These are phyloP conservation scores for Gulo gulo DNA, from an alignment of 2,113 vertebrate species.

Conservation along the genomic window DNA sequence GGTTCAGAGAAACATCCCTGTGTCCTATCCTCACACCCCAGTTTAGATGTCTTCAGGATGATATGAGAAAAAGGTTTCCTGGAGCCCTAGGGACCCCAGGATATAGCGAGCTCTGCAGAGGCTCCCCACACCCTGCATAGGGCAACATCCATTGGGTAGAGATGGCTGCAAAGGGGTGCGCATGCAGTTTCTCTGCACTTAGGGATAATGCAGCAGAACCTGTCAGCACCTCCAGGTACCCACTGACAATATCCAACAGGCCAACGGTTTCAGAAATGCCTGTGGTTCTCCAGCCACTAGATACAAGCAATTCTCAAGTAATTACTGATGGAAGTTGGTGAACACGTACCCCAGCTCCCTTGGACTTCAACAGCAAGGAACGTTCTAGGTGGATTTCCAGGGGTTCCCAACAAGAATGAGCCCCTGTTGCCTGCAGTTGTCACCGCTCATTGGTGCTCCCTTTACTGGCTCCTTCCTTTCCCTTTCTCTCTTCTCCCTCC, in stretches of 20 bases:
- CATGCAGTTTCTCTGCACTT: accelerated
- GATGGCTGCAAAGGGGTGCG: neutral
- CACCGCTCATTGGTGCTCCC: neutral
- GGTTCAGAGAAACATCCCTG: neutral
- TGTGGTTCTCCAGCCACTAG: neutral
- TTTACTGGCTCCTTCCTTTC: too few species aligned
- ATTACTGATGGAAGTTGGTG: accelerated
- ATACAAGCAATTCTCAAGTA: neutral
- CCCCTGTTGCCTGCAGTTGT: accelerated
- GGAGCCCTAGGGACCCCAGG: neutral
- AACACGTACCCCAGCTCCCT: neutral
- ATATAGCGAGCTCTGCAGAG: neutral
- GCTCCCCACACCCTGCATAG: neutral
- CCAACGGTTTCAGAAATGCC: neutral
- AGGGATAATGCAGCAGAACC: neutral
- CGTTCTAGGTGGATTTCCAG: neutral
- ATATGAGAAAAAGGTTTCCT: too few species aligned
- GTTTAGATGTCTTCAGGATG: accelerated
- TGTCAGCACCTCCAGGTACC: accelerated
- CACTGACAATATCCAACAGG: neutral
- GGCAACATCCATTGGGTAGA: neutral
- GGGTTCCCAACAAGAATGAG: neutral
- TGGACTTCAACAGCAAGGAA: neutral
- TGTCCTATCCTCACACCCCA: neutral
- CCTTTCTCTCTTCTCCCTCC: neutral